Conservation (phyloP, 2,888 invertebrate genomes). For the Lasioglossum oenotherae region DNA sequence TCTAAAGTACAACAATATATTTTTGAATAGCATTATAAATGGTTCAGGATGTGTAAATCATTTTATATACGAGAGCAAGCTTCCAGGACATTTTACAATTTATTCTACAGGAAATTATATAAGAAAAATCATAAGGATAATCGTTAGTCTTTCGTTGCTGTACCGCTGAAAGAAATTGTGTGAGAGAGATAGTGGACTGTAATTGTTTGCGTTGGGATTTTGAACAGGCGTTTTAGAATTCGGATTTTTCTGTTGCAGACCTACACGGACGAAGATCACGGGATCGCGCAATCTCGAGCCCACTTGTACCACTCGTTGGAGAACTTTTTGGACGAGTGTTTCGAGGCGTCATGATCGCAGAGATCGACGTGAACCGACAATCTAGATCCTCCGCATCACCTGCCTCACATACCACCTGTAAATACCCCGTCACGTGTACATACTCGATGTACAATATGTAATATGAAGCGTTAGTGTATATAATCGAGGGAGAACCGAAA, state of each 20-base stretch:
- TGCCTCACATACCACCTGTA: constrained; percentile 70
- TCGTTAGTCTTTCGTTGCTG: too few relatives aligned
- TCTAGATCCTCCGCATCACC: constrained; percentile 64
- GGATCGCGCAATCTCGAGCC: constrained; percentile 91
- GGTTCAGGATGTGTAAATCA: too few relatives aligned
- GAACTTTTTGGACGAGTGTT: constrained; percentile 90
- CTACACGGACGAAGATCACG: constrained; percentile 97
- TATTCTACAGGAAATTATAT: too few relatives aligned
- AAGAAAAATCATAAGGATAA: too few relatives aligned
- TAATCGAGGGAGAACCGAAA: constrained; percentile 61
- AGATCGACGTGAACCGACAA: constrained; percentile 54
- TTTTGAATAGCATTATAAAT: too few relatives aligned
- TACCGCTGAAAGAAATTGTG: too few relatives aligned
- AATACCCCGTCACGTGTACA: constrained; percentile 77
- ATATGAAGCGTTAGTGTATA: constrained; percentile 77
- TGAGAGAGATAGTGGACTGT: too few relatives aligned
- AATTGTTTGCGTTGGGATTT: not conserved
- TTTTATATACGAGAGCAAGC: too few relatives aligned
- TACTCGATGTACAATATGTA: constrained; percentile 82
- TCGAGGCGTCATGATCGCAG: constrained; percentile 80
- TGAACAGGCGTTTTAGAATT: not conserved
- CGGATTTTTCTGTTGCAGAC: constrained; percentile 86
- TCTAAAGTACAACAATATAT: too few relatives aligned
- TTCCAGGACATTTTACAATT: too few relatives aligned
- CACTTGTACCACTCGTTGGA: constrained; percentile 96